Evolutionary conservation across 2,113 vertebrate species (phyloP).

Genomic region (Casuarius casuarius): DNA sequence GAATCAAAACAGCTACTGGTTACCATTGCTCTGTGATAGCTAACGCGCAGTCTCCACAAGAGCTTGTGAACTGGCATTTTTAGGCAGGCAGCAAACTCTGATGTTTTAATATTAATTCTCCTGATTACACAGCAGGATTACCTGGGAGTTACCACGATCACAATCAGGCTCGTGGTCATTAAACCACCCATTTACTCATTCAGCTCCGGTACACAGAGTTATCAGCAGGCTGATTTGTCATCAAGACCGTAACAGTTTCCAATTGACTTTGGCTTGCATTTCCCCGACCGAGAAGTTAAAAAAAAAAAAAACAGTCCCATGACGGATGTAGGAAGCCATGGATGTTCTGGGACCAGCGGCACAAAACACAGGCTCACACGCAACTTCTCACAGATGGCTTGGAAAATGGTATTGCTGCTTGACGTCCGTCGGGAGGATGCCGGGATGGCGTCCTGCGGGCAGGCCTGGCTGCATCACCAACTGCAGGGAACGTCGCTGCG

Average conservation of each 20-base stretch:
- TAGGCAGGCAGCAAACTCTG: not conserved
- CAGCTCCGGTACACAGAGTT: accelerated
- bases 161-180: accelerated
- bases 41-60: not conserved
- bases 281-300: not conserved
- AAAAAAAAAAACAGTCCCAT: not conserved
- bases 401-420: not conserved
- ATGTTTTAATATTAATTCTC: not conserved
- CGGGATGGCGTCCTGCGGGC: not conserved
- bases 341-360: not conserved
- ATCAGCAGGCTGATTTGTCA: not conserved
- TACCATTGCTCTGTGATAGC: not conserved
- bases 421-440: accelerated
- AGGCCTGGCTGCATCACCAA: not conserved
- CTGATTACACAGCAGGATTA: not conserved
- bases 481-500: not conserved
- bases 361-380: not conserved
- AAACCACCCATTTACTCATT: not conserved
- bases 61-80: accelerated
- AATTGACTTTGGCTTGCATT: constrained; percentile 44
- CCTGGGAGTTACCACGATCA: not conserved
- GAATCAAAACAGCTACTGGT: not conserved
- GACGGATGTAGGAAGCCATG: not conserved
- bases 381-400: not conserved
- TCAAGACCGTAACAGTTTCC: not conserved